Evolutionary conservation across 2,113 vertebrate species (phyloP).

Genomic region (Sigmodon hispidus): DNA sequence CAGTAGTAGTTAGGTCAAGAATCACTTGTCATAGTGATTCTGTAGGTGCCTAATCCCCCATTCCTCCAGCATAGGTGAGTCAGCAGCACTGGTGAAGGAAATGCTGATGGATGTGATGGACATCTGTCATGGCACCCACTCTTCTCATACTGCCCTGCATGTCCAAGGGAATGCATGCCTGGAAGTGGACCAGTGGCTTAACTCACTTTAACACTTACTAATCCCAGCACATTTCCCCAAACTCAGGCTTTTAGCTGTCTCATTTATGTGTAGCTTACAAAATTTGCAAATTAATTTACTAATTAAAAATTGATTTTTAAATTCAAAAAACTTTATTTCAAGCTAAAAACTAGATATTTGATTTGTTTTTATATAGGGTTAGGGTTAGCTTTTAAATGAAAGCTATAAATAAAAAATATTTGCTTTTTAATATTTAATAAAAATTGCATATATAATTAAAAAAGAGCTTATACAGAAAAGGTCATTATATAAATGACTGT

Average conservation of each 20-base stretch:
- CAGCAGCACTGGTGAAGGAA: not conserved
- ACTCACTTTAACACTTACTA: not conserved
- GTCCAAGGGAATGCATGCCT: not conserved
- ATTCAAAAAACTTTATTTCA: not conserved
- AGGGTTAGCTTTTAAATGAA: too few relatives aligned
- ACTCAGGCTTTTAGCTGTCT: not conserved
- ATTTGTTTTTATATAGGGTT: conserved; percentile 20
- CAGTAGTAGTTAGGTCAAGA: conserved; percentile 65
- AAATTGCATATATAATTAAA: conserved; percentile 20
- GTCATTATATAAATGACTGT: not conserved
- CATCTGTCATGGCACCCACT: not conserved
- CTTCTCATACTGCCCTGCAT: not conserved
- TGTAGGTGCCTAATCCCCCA: not conserved
- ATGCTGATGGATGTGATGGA: not conserved
- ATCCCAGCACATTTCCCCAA: not conserved
- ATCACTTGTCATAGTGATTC: not conserved
- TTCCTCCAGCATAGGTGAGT: not conserved
- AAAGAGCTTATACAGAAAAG: conserved; percentile 30
- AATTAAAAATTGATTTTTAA: not conserved
- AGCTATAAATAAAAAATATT: too few relatives aligned
- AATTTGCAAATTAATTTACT: not conserved
- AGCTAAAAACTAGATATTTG: conserved; percentile 17
- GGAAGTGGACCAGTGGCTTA: not conserved
- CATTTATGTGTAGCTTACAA: not conserved
- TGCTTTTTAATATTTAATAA: conserved; percentile 17